phyloP scores from a whole-genome alignment of 2,797 vertebrate genomes.

The Gila robusta region DNA sequence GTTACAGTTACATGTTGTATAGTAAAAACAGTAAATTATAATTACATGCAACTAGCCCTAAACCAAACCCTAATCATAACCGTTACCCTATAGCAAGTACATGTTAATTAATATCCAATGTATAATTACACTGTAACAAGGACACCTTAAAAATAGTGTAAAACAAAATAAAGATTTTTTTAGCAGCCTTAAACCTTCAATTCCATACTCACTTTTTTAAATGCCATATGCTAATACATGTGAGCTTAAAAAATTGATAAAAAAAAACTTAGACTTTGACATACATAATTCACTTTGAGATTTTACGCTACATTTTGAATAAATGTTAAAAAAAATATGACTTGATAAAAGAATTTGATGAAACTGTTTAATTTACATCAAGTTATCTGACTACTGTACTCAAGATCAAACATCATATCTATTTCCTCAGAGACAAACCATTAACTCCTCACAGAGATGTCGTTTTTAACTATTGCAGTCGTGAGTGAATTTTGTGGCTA shows the following conservation, averaged over 20 bases:
- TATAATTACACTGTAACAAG: background rate
- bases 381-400: background rate
- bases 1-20: background rate
- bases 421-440: slow-evolving; percentile 10
- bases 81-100: background rate
- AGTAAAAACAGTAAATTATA: background rate
- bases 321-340: too few relatives aligned
- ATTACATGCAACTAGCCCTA: background rate
- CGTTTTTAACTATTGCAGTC: slow-evolving; percentile 18
- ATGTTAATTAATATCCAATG: background rate
- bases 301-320: background rate
- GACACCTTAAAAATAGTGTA: background rate
- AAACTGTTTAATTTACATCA: too few relatives aligned
- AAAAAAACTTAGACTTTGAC: background rate
- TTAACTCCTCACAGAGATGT: slow-evolving; percentile 10
- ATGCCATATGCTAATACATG: background rate
- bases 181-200: background rate
- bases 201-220: background rate
- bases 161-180: background rate
- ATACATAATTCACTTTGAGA: too few relatives aligned
- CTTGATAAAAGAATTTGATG: too few relatives aligned
- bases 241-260: background rate
- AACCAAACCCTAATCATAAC: background rate
- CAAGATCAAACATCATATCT: background rate
- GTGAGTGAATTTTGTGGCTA: slow-evolving; percentile 36